These are phyloP conservation scores for Campaea margaritaria DNA, from an alignment of 2,888 invertebrate genomes.

Conservation along the genomic window DNA sequence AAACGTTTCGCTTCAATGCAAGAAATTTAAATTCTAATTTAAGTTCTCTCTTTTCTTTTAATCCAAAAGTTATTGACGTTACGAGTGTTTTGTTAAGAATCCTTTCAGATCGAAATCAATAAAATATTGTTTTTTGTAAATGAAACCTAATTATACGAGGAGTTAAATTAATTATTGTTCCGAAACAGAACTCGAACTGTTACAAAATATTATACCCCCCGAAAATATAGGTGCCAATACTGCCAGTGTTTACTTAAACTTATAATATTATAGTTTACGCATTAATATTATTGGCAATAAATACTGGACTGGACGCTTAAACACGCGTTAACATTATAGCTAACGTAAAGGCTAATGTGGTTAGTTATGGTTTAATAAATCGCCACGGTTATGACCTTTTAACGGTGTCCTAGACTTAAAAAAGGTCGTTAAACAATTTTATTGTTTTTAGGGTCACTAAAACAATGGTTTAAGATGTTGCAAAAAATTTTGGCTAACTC, in stretches of 20 bases:
- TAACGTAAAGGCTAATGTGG: slow-evolving; percentile 46
- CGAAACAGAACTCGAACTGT: no score
- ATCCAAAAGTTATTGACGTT: no score
- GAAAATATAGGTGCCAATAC: slow-evolving; percentile 26
- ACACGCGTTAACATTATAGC: slow-evolving; percentile 53
- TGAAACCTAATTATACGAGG: no score
- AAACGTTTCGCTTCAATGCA: no score
- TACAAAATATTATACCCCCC: background rate
- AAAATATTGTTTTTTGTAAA: no score
- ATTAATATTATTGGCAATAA: slow-evolving; percentile 60
- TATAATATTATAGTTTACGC: slow-evolving; percentile 47
- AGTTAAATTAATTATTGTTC: no score
- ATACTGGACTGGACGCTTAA: slow-evolving; percentile 54
- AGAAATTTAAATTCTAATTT: no score
- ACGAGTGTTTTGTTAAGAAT: no score
- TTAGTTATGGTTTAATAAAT: slow-evolving; percentile 46
- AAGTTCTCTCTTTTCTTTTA: no score
- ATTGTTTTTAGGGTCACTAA: background rate
- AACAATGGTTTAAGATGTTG: background rate
- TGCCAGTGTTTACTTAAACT: slow-evolving; percentile 48
- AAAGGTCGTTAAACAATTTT: slow-evolving; percentile 12
- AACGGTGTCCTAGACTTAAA: slow-evolving; percentile 32
- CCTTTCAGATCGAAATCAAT: no score
- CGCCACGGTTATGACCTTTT: slow-evolving; percentile 42
- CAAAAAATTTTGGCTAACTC: background rate